Percentiles rank a stretch among this genome's conserved stretches.
These are phyloP conservation scores for Vanessa tameamea DNA, from an alignment of 1,140 invertebrate genomes.

Conservation along the genomic window DNA sequence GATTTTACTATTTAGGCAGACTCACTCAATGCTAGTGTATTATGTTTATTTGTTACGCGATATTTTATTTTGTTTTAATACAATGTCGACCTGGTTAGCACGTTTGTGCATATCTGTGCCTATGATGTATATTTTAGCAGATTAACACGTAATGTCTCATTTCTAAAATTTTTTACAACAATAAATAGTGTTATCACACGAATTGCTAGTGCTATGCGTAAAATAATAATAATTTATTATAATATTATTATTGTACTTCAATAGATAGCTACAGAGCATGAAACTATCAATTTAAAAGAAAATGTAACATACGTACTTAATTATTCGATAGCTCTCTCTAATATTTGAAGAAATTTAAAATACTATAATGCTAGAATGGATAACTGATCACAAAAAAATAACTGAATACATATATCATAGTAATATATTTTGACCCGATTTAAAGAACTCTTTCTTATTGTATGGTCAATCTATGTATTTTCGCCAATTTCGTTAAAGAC, in stretches of 20 bases:
- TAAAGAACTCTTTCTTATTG: too few relatives aligned
- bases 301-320: too few relatives aligned
- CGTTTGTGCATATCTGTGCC: constrained; percentile 25
- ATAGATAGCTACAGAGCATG: too few relatives aligned
- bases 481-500: too few relatives aligned
- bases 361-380: too few relatives aligned
- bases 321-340: too few relatives aligned
- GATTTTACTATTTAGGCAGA: constrained; percentile 70
- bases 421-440: not conserved
- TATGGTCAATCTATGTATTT: too few relatives aligned
- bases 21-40: constrained; percentile 42
- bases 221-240: not conserved
- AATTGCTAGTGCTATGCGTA: constrained; percentile 11
- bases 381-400: too few relatives aligned
- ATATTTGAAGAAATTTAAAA: too few relatives aligned
- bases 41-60: constrained; percentile 37
- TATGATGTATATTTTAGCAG: constrained; percentile 26
- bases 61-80: constrained; percentile 26
- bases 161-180: constrained; percentile 21
- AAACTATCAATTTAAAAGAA: too few relatives aligned
- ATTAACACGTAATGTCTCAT: constrained; percentile 19
- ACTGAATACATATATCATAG: too few relatives aligned
- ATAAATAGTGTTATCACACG: constrained; percentile 20
- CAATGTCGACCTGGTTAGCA: constrained; percentile 12
- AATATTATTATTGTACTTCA: too few relatives aligned